A percentile compares a stretch with the other conserved stretches of the same genome.
Evolutionary conservation across 2,888 invertebrate genomes (phyloP).

Genomic region (Seira ritae): DNA sequence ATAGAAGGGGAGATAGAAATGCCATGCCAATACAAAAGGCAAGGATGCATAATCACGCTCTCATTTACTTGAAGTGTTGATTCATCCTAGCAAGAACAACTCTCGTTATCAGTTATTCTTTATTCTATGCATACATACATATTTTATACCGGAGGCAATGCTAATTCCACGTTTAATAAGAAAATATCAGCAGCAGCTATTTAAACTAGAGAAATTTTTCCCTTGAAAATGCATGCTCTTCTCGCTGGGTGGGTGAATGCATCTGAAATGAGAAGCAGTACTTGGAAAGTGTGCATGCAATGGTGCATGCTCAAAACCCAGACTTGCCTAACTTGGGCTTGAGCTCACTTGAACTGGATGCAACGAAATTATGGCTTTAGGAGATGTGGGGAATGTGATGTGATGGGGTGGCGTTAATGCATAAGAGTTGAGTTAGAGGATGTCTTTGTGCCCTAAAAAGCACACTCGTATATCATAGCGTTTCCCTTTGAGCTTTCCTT

Average conservation of each 20-base stretch:
- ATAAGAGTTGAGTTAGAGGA: not conserved
- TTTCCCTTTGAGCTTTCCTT: conserved; percentile 57
- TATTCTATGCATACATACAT: not conserved
- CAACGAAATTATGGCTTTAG: not conserved
- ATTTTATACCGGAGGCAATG: not conserved
- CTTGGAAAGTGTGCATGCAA: not conserved
- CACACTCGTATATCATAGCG: conserved; percentile 53
- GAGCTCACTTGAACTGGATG: not conserved
- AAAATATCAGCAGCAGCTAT: not conserved
- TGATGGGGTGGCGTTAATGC: not conserved
- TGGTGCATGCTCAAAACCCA: not conserved
- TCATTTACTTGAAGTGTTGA: conserved; percentile 17
- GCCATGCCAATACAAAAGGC: not conserved
- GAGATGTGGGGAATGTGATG: too few species aligned
- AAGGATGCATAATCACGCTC: conserved; percentile 29
- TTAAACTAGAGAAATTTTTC: not conserved
- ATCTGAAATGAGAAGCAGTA: not conserved
- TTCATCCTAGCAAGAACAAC: not conserved
- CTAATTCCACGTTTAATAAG: not conserved
- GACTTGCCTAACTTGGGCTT: not conserved
- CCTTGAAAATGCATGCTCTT: not conserved
- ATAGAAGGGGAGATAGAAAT: not conserved
- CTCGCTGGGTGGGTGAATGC: not conserved
- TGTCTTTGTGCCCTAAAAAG: conserved; percentile 5
- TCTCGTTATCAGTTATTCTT: too few species aligned